A percentile compares a stretch with the other conserved stretches of the same genome.
These are phyloP conservation scores for Myodes glareolus DNA, from an alignment of 2,113 vertebrate species.

Conservation along the genomic window DNA sequence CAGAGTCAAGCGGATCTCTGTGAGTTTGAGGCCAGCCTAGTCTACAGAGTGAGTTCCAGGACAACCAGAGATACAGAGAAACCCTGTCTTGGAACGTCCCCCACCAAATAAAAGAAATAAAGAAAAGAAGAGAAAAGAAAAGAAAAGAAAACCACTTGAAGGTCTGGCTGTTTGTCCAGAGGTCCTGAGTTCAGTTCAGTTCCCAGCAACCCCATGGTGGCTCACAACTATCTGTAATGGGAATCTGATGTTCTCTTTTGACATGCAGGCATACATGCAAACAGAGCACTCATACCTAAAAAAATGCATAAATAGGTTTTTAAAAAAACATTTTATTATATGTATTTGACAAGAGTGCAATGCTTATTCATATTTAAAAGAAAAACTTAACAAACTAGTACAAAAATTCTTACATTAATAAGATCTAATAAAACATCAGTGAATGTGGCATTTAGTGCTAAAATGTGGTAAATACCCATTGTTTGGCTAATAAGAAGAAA, in stretches of 20 bases:
- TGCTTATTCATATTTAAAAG: neutral
- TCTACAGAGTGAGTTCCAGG: too few relatives aligned
- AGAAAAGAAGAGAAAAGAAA: neutral
- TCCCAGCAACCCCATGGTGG: neutral
- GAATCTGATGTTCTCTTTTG: neutral
- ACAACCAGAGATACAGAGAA: too few relatives aligned
- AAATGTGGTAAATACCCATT: constrained; percentile 25
- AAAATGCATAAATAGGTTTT: neutral
- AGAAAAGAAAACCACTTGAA: neutral
- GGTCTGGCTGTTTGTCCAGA: neutral
- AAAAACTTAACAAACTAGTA: neutral
- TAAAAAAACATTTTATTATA: neutral
- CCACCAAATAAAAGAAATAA: too few relatives aligned
- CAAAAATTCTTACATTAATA: neutral
- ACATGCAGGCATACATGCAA: neutral
- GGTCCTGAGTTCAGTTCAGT: neutral
- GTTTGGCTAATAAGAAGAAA: neutral
- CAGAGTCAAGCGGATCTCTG: too few relatives aligned
- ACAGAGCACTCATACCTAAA: neutral
- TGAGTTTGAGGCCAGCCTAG: too few relatives aligned
- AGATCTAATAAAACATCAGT: neutral
- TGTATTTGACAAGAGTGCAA: neutral
- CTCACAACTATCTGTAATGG: neutral
- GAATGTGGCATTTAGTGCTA: neutral
- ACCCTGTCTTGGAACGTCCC: too few relatives aligned